These are phyloP conservation scores for Cardinalis cardinalis DNA, from an alignment of 2,113 vertebrate genomes.

Conservation along the genomic window DNA sequence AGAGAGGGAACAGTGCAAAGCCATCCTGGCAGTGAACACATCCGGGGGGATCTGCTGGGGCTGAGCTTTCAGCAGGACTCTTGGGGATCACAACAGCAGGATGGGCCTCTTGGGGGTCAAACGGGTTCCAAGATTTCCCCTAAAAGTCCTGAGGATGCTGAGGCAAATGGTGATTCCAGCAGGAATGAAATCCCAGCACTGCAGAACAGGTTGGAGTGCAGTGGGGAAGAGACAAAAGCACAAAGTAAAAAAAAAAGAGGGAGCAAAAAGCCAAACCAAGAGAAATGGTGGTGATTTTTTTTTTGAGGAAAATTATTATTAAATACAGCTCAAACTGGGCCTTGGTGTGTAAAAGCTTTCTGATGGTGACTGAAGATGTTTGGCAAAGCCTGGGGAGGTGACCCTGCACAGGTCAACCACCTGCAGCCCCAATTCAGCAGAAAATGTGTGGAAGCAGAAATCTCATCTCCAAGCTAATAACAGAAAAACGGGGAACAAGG, in stretches of 20 bases:
- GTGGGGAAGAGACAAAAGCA: accelerated
- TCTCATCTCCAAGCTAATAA: neutral
- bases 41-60: neutral
- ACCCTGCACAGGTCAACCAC: neutral
- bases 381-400: neutral
- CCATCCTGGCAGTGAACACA: neutral
- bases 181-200: neutral
- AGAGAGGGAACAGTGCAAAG: neutral
- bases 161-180: neutral
- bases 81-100: accelerated
- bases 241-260: neutral
- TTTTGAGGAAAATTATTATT: neutral
- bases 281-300: neutral
- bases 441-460: neutral
- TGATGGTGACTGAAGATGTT: neutral
- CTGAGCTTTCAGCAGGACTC: neutral
- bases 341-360: neutral
- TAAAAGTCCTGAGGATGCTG: neutral
- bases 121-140: neutral
- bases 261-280: neutral
- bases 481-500: accelerated
- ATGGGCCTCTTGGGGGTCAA: neutral
- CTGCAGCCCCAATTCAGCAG: neutral
- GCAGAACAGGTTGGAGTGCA: neutral
- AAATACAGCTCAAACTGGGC: neutral